Percentiles rank a stretch among this genome's conserved stretches.
phyloP scores from a whole-genome alignment of 1,140 invertebrate species.

The Trinorchestia longiramus region DNA sequence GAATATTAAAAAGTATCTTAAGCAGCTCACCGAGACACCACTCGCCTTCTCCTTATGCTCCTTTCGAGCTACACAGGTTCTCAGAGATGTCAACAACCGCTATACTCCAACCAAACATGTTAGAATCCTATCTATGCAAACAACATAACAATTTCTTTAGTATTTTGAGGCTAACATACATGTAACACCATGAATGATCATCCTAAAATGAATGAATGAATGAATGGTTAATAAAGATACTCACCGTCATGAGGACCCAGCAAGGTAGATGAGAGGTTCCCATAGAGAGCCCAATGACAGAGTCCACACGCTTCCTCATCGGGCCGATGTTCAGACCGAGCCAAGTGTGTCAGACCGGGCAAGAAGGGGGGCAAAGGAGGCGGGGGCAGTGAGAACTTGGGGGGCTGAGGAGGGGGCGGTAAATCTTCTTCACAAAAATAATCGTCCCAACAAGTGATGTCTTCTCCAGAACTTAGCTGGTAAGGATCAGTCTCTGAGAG shows the following conservation, averaged over 20 bases:
- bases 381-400: not conserved
- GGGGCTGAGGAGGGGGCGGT: not conserved
- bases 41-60: too few relatives aligned
- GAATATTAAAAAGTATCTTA: too few relatives aligned
- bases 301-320: not conserved
- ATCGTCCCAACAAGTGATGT: not conserved
- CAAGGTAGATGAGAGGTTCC: not conserved
- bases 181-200: too few relatives aligned
- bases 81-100: too few relatives aligned
- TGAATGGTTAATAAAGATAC: not conserved
- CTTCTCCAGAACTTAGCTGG: not conserved
- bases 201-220: too few relatives aligned
- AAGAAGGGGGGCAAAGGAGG: not conserved
- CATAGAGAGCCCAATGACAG: not conserved
- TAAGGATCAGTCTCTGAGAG: not conserved
- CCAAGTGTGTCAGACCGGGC: not conserved
- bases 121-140: too few relatives aligned
- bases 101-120: too few relatives aligned
- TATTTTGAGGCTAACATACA: too few relatives aligned
- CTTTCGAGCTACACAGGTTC: too few relatives aligned
- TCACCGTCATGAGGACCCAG: not conserved
- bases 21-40: too few relatives aligned
- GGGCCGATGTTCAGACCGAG: not conserved
- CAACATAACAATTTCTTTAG: too few relatives aligned
- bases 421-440: not conserved